phyloP scores from a whole-genome alignment of 2,888 invertebrate species.

The Apotomis turbidana region DNA sequence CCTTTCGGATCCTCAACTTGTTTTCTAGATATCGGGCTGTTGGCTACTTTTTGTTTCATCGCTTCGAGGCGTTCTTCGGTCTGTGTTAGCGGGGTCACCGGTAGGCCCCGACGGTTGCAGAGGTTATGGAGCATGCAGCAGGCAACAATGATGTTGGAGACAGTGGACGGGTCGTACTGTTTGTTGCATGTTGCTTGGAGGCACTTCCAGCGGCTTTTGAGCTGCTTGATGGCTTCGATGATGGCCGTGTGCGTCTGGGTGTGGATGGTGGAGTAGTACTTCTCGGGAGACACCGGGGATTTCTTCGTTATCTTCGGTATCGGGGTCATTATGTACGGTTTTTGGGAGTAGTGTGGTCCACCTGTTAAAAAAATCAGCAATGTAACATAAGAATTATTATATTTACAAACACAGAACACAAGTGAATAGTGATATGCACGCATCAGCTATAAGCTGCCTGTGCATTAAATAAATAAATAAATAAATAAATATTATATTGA shows the following conservation, averaged over 20 bases:
- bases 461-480: no score
- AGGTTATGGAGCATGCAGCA: constrained; percentile 74
- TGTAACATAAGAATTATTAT: no score
- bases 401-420: no score
- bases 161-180: constrained; percentile 69
- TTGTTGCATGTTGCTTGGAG: constrained; percentile 74
- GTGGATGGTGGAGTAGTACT: constrained; percentile 71
- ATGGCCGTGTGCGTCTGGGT: constrained; percentile 60
- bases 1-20: constrained; percentile 62
- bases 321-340: constrained; percentile 72
- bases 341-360: constrained; percentile 70
- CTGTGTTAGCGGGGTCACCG: constrained; percentile 64
- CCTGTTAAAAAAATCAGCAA: constrained; percentile 54
- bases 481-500: no score
- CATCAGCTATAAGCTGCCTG: no score
- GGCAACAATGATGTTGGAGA: constrained; percentile 68
- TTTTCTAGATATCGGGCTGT: constrained; percentile 68
- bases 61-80: constrained; percentile 71
- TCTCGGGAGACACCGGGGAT: constrained; percentile 72
- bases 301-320: constrained; percentile 76
- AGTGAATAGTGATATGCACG: no score
- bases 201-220: constrained; percentile 77
- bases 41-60: constrained; percentile 77
- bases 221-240: constrained; percentile 69
- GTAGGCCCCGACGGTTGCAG: constrained; percentile 62